These are phyloP conservation scores for Camponotus floridanus DNA, from an alignment of 1,140 invertebrate genomes.

Conservation along the genomic window DNA sequence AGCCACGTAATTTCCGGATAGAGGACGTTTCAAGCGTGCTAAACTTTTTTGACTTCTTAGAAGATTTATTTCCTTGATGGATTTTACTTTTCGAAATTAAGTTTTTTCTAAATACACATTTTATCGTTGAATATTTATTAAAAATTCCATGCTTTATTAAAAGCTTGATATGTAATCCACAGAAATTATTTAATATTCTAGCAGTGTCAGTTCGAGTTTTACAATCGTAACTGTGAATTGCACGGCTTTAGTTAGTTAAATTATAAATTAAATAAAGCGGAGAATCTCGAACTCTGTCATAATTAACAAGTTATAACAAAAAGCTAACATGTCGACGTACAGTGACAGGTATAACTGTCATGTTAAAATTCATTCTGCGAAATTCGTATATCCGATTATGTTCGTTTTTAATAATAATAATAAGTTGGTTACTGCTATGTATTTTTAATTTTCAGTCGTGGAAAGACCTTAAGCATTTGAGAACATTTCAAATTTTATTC, in stretches of 20 bases:
- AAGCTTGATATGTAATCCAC: not conserved
- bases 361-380: constrained; percentile 23
- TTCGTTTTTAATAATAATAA: constrained; percentile 16
- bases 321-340: constrained; percentile 1
- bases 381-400: not conserved
- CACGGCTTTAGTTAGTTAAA: constrained; percentile 25
- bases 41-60: not conserved
- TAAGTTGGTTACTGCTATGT: not conserved
- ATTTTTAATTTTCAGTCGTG: not conserved
- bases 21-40: not conserved
- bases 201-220: not conserved
- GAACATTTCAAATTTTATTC: not conserved
- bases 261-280: constrained; percentile 22
- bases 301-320: constrained; percentile 36
- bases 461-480: not conserved
- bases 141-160: not conserved
- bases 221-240: not conserved
- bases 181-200: constrained; percentile 32
- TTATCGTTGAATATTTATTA: not conserved
- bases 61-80: not conserved
- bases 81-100: not conserved
- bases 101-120: not conserved
- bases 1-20: not conserved
- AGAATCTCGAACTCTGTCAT: constrained; percentile 20
- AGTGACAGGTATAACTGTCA: not conserved